Evolutionary conservation across 1,140 invertebrate genomes (phyloP).

Genomic region (Acromyrmex heyeri): DNA sequence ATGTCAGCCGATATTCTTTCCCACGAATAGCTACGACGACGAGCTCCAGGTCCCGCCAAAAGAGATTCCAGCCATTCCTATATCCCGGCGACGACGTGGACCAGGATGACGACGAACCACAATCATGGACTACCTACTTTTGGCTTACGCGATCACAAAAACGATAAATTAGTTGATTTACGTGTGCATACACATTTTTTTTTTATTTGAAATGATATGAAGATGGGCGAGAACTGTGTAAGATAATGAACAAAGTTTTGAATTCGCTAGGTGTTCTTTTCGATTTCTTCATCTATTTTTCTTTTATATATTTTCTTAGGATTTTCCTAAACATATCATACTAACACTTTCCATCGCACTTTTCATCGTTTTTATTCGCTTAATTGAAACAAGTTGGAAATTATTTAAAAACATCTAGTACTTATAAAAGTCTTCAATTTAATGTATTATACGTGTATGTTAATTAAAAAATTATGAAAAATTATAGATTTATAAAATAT

Average conservation of each 20-base stretch:
- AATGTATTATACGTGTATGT: too few relatives aligned
- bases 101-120: constrained; percentile 44
- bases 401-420: background rate
- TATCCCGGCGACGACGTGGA: constrained; percentile 50
- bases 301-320: background rate
- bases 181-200: constrained; percentile 70
- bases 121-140: constrained; percentile 52
- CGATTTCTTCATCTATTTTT: background rate
- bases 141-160: constrained; percentile 80
- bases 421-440: too few relatives aligned
- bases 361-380: too few relatives aligned
- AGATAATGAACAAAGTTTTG: background rate
- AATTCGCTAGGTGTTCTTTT: background rate
- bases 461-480: too few relatives aligned
- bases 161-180: constrained; percentile 86
- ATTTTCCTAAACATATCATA: background rate
- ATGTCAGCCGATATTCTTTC: constrained; percentile 83
- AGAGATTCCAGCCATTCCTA: constrained; percentile 84
- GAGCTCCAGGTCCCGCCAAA: constrained; percentile 78
- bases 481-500: too few relatives aligned
- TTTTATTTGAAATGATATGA: constrained; percentile 80
- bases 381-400: background rate
- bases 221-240: constrained; percentile 49
- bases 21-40: constrained; percentile 80
- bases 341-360: background rate